These are phyloP conservation scores for Nudaria mundana DNA, from an alignment of 2,888 invertebrate species.

Conservation along the genomic window DNA sequence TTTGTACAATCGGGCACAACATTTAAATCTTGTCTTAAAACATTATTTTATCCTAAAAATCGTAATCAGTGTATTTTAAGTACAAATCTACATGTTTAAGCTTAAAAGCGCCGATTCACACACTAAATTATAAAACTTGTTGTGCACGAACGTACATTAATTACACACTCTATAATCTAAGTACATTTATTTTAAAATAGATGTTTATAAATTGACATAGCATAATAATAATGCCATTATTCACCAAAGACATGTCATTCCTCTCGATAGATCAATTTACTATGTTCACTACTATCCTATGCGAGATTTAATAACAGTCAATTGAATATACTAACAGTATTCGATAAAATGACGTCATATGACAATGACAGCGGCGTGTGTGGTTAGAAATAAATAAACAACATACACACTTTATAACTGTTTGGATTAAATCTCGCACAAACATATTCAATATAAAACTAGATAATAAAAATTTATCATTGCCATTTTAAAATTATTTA, in stretches of 20 bases:
- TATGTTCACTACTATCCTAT: conserved; percentile 23
- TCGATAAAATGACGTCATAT: not conserved
- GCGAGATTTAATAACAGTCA: conserved; percentile 17
- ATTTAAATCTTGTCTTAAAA: conserved; percentile 32
- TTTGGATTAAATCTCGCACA: conserved; percentile 23
- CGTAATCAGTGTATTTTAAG: conserved; percentile 45
- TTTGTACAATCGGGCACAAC: conserved; percentile 58
- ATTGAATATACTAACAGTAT: not conserved
- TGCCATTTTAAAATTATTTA: conserved; percentile 25
- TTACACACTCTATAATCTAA: conserved; percentile 27
- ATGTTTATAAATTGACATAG: conserved; percentile 35
- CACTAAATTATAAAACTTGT: conserved; percentile 52
- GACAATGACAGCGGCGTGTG: too few relatives aligned
- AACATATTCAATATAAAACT: conserved; percentile 22
- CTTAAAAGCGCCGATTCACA: conserved; percentile 54
- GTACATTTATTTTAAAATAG: conserved; percentile 29
- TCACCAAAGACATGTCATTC: conserved; percentile 60
- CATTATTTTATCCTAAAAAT: conserved; percentile 32
- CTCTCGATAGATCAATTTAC: conserved; percentile 32
- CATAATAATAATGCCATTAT: conserved; percentile 24
- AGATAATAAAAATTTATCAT: conserved; percentile 31
- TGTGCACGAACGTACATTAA: conserved; percentile 59
- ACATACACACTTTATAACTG: not conserved
- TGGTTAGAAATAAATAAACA: not conserved
- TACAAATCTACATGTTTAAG: conserved; percentile 53